Evolutionary conservation across 2,113 vertebrate species (phyloP).

Genomic region (Kryptolebias marmoratus): DNA sequence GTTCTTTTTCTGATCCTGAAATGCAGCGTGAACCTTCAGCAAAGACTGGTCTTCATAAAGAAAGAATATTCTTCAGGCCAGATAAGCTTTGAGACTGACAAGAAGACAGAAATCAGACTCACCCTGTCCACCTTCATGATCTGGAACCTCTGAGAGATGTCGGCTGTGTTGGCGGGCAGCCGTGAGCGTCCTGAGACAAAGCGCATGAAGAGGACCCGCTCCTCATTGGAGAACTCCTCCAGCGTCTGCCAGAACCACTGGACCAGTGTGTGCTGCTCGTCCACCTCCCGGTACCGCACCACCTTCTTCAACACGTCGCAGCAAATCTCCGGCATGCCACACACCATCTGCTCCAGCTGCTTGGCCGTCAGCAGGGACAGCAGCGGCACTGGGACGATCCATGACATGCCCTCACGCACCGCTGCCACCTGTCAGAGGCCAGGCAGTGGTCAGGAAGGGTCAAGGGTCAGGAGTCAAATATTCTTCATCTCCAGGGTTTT

Average conservation of each 20-base stretch:
- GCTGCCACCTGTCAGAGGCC: slow-evolving; percentile 75
- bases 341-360: slow-evolving; percentile 87
- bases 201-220: slow-evolving; percentile 85
- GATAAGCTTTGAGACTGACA: no score
- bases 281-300: slow-evolving; percentile 85
- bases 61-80: no score
- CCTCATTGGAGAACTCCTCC: slow-evolving; percentile 86
- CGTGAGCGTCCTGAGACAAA: slow-evolving; percentile 85
- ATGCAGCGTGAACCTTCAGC: no score
- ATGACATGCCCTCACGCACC: slow-evolving; percentile 85
- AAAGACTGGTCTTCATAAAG: no score
- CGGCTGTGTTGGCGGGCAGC: slow-evolving; percentile 84
- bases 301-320: slow-evolving; percentile 86
- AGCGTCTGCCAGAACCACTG: slow-evolving; percentile 87
- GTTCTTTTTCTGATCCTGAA: no score
- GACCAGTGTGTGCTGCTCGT: slow-evolving; percentile 83
- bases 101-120: slow-evolving; percentile 36
- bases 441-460: no score
- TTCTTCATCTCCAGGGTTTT: no score
- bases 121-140: slow-evolving; percentile 88
- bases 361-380: slow-evolving; percentile 84
- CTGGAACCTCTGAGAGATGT: slow-evolving; percentile 86
- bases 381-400: slow-evolving; percentile 84
- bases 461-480: no score
- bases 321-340: slow-evolving; percentile 85